Evolutionary conservation across 37 sponge, comb jelly and placozoan genomes (phyloP).

Genomic region (Bolinopsis microptera): DNA sequence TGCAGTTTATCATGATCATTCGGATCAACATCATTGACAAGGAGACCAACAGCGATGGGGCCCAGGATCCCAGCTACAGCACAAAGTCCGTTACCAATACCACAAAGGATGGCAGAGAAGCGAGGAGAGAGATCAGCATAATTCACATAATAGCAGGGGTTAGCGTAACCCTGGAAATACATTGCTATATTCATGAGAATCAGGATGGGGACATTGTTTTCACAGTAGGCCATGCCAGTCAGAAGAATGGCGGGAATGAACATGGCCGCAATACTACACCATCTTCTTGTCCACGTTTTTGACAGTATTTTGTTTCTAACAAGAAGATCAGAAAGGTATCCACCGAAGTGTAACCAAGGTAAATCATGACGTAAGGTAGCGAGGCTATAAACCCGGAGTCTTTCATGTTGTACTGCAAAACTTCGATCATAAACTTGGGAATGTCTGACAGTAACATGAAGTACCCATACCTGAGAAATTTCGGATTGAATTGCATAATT

Average conservation of each 20-base stretch:
- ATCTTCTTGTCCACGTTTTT: neutral
- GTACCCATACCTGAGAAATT: too few relatives aligned
- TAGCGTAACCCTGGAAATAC: slow-evolving; percentile 54
- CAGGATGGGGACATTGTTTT: slow-evolving; percentile 2
- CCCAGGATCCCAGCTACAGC: slow-evolving; percentile 40
- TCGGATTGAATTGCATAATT: too few relatives aligned
- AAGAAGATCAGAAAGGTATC: neutral
- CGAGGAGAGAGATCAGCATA: slow-evolving; percentile 56
- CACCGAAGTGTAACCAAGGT: neutral
- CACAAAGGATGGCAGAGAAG: slow-evolving; percentile 50
- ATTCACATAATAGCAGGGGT: slow-evolving; percentile 44
- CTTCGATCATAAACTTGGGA: slow-evolving; percentile 8
- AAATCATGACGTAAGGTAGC: slow-evolving; percentile 29
- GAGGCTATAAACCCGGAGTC: slow-evolving; percentile 6
- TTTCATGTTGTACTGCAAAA: neutral
- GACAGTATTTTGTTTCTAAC: neutral
- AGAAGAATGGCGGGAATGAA: slow-evolving; percentile 43
- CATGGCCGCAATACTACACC: neutral
- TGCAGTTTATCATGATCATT: slow-evolving; percentile 16
- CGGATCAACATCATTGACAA: neutral
- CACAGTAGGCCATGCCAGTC: neutral
- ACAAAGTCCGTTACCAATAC: slow-evolving; percentile 9
- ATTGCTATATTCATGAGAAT: slow-evolving; percentile 59
- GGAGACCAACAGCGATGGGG: slow-evolving; percentile 1
- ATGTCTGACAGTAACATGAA: slow-evolving; percentile 54